A percentile compares a stretch with the other conserved stretches of the same genome.
phyloP scores from a whole-genome alignment of 2,888 invertebrate species.

The Therioaphis trifolii region DNA sequence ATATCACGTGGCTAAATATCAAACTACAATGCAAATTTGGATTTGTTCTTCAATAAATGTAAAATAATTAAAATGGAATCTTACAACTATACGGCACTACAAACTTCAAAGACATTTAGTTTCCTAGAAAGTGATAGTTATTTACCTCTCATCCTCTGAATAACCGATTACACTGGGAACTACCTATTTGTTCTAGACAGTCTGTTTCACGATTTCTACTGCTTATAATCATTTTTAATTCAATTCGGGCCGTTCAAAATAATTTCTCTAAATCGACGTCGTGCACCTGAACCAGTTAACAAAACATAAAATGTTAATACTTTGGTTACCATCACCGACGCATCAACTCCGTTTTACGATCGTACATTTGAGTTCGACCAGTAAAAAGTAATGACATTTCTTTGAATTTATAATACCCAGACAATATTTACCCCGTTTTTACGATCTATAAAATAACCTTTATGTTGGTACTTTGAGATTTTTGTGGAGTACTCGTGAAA shows the following conservation, averaged over 20 bases:
- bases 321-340: not conserved
- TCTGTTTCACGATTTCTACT: constrained; percentile 26
- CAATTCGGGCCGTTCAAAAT: constrained; percentile 28
- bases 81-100: not conserved
- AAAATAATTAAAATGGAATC: not conserved
- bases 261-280: constrained; percentile 8
- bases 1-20: too few species aligned
- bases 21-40: too few species aligned
- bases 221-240: not conserved
- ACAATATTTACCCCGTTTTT: not conserved
- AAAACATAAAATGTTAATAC: not conserved
- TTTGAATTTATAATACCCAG: not conserved
- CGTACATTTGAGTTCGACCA: constrained; percentile 2
- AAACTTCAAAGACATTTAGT: not conserved
- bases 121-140: constrained; percentile 21
- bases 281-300: constrained; percentile 15
- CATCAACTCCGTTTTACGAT: constrained; percentile 11
- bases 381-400: constrained; percentile 1
- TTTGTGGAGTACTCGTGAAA: not conserved
- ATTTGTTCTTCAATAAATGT: not conserved
- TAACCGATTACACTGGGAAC: not conserved
- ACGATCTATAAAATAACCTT: constrained; percentile 29
- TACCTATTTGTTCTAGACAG: not conserved
- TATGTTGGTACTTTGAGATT: constrained; percentile 1
- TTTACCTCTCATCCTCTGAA: constrained; percentile 2